phyloP scores from a whole-genome alignment of 2,888 invertebrate genomes.

The Lymantria dispar region DNA sequence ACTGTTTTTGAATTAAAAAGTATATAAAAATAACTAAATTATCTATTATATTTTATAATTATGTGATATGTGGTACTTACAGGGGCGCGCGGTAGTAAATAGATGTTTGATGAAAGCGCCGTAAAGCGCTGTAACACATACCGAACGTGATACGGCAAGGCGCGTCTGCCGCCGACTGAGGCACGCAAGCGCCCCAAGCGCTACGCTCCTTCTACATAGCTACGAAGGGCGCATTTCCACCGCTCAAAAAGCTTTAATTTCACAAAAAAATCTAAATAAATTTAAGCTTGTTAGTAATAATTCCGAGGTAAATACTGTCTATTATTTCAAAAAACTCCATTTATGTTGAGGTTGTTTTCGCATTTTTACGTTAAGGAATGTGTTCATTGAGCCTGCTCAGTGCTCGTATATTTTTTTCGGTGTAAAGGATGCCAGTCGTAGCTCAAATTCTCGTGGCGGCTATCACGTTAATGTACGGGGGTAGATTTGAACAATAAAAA shows the following conservation, averaged over 20 bases:
- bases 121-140: slow-evolving; percentile 54
- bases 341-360: no score
- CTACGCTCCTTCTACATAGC: slow-evolving; percentile 39
- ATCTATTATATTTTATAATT: not conserved
- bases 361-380: not conserved
- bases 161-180: slow-evolving; percentile 71
- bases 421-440: slow-evolving; percentile 42
- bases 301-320: no score
- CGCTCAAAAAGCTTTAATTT: slow-evolving; percentile 9
- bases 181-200: slow-evolving; percentile 65
- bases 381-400: slow-evolving; percentile 1
- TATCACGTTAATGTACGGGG: slow-evolving; percentile 69
- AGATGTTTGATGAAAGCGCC: slow-evolving; percentile 43
- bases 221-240: slow-evolving; percentile 43
- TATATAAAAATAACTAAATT: not conserved
- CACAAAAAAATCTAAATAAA: not conserved
- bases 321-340: no score
- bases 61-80: slow-evolving; percentile 54
- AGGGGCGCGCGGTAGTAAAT: slow-evolving; percentile 73
- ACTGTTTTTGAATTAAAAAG: slow-evolving; percentile 46
- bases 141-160: slow-evolving; percentile 66
- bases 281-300: not conserved
- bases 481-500: slow-evolving; percentile 71
- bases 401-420: slow-evolving; percentile 22
- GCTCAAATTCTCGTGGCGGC: slow-evolving; percentile 61